Conservation (phyloP, 2,113 vertebrate genomes). For the Limanda limanda region DNA sequence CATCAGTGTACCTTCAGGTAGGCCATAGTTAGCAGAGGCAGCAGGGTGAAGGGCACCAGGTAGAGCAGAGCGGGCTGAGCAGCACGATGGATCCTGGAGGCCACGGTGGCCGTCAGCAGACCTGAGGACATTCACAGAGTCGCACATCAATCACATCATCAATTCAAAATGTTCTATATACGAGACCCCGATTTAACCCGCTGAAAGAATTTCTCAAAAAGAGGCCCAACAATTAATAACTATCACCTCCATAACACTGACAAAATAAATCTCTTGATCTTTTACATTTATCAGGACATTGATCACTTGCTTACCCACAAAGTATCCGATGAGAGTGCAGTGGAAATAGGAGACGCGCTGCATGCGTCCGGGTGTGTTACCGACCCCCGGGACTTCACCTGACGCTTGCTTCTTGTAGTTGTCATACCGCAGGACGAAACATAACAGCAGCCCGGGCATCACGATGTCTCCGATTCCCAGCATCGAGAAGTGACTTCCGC, state of each 20-base stretch:
- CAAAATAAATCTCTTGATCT: slow-evolving; percentile 3
- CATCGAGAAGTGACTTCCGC: slow-evolving; percentile 99
- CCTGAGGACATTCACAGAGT: slow-evolving; percentile 77
- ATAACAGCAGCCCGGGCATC: slow-evolving; percentile 98
- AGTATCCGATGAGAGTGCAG: slow-evolving; percentile 99
- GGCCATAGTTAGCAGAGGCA: slow-evolving; percentile 99
- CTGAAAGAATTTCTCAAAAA: too few relatives aligned
- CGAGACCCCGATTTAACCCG: too few relatives aligned
- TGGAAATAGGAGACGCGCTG: slow-evolving; percentile 99
- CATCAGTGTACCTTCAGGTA: slow-evolving; percentile 92
- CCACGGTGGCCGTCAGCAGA: slow-evolving; percentile 97
- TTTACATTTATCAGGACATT: neutral
- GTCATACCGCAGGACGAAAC: slow-evolving; percentile 97
- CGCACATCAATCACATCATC: neutral
- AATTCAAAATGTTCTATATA: neutral
- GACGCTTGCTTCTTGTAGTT: slow-evolving; percentile 98
- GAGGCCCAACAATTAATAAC: too few relatives aligned
- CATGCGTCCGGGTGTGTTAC: slow-evolving; percentile 95
- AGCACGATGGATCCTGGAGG: slow-evolving; percentile 97
- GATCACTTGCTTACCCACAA: slow-evolving; percentile 89
- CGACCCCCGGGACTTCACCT: slow-evolving; percentile 87
- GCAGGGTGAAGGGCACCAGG: slow-evolving; percentile 98
- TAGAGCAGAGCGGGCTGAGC: slow-evolving; percentile 98
- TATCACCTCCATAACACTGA: neutral
- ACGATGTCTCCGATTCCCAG: slow-evolving; percentile 98